Conservation (phyloP, 1,140 invertebrate species). For the Thaumetopoea pityocampa region DNA sequence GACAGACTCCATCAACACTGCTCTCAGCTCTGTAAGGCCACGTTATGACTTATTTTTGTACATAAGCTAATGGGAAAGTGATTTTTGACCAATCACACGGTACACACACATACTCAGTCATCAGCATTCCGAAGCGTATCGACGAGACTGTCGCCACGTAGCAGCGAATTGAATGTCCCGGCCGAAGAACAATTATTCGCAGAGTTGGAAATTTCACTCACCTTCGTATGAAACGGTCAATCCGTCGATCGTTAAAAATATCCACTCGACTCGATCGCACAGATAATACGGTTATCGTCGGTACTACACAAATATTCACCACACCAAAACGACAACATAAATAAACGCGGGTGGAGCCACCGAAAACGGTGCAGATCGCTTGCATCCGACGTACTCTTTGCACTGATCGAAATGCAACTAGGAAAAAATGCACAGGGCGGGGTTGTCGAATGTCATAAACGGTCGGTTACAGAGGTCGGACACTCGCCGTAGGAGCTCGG, state of each 20-base stretch:
- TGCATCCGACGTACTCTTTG: constrained; percentile 46
- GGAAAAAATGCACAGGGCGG: constrained; percentile 68
- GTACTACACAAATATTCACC: constrained; percentile 73
- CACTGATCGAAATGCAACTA: constrained; percentile 60
- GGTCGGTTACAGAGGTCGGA: constrained; percentile 66
- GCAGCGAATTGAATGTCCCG: constrained; percentile 39
- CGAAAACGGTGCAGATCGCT: constrained; percentile 32
- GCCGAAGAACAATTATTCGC: constrained; percentile 30
- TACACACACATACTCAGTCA: constrained; percentile 9
- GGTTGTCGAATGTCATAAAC: constrained; percentile 70
- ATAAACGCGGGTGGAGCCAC: constrained; percentile 61
- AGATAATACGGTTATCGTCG: constrained; percentile 72
- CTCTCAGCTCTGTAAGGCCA: too few species aligned
- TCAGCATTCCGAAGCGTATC: constrained; percentile 45
- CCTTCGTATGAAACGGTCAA: constrained; percentile 57
- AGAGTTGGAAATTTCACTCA: constrained; percentile 55
- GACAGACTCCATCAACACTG: too few species aligned
- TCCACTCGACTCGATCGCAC: constrained; percentile 65
- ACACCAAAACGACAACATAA: constrained; percentile 74
- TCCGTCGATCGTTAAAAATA: constrained; percentile 62
- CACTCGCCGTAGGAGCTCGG: constrained; percentile 38
- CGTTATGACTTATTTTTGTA: too few species aligned
- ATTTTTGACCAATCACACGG: too few species aligned
- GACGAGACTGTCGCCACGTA: constrained; percentile 59
- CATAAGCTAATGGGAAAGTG: too few species aligned